These are phyloP conservation scores for Melanotaenia maccullochi DNA, from an alignment of 2,797 vertebrate genomes.

Conservation along the genomic window DNA sequence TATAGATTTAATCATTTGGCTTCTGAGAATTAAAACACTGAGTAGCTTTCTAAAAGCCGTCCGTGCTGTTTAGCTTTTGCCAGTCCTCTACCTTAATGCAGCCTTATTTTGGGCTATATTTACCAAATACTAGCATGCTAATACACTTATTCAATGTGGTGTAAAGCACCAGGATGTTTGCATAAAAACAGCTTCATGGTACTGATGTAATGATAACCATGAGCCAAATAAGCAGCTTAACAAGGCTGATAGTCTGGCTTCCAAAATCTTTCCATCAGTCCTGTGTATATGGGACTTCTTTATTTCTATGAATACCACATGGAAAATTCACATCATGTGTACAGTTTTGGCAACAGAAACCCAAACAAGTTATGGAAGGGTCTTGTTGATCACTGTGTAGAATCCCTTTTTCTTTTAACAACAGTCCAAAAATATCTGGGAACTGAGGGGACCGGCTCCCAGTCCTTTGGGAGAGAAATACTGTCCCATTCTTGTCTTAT, in stretches of 20 bases:
- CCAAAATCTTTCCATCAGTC: background rate
- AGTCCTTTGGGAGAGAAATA: no score
- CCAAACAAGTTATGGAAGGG: background rate
- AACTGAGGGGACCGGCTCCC: no score
- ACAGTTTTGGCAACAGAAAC: background rate
- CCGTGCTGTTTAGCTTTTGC: background rate
- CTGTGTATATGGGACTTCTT: background rate
- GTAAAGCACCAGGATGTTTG: no score
- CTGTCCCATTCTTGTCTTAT: no score
- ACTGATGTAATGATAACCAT: background rate
- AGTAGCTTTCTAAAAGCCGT: no score
- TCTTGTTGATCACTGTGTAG: no score
- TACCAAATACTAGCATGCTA: no score
- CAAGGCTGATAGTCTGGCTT: background rate
- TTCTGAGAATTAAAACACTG: background rate
- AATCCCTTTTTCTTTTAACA: no score
- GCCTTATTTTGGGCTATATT: background rate
- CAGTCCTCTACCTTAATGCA: background rate
- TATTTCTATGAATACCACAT: background rate
- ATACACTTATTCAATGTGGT: no score
- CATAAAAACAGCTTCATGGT: no score
- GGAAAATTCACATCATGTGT: background rate
- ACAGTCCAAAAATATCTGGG: no score
- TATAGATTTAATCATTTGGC: background rate
- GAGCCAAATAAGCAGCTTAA: background rate